Conservation (phyloP, 2,113 vertebrate species). For the Halcyon senegalensis region DNA sequence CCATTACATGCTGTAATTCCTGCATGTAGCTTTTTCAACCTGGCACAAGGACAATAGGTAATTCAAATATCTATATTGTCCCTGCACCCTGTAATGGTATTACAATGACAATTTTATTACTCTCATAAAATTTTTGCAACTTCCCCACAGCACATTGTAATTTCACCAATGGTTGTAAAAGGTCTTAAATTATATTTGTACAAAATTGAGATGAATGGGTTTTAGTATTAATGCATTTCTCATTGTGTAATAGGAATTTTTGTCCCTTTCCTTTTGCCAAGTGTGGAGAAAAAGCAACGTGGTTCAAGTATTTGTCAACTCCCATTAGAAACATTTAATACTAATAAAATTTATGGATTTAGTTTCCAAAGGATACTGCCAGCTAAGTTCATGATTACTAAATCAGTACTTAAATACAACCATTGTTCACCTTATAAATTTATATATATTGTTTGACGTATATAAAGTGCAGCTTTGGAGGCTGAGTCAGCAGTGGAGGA, state of each 20-base stretch:
- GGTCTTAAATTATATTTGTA: slow-evolving; percentile 89
- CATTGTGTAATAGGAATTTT: slow-evolving; percentile 82
- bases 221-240: slow-evolving; percentile 83
- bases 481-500: slow-evolving; percentile 69
- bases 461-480: slow-evolving; percentile 67
- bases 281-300: slow-evolving; percentile 83
- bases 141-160: slow-evolving; percentile 87
- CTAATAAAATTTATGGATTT: slow-evolving; percentile 92
- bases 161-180: slow-evolving; percentile 88
- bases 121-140: slow-evolving; percentile 89
- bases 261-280: slow-evolving; percentile 83
- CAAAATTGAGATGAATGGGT: slow-evolving; percentile 88
- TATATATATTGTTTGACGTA: slow-evolving; percentile 70
- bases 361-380: slow-evolving; percentile 92
- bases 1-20: slow-evolving; percentile 54
- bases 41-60: slow-evolving; percentile 51
- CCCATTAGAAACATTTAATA: slow-evolving; percentile 97
- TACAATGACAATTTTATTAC: slow-evolving; percentile 87
- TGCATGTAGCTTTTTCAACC: slow-evolving; percentile 42
- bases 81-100: slow-evolving; percentile 71
- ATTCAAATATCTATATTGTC: slow-evolving; percentile 74
- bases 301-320: slow-evolving; percentile 97
- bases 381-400: slow-evolving; percentile 83
- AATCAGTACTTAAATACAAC: slow-evolving; percentile 84
- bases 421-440: slow-evolving; percentile 89